phyloP scores from a whole-genome alignment of 30 jellyfish, hydroid and myxozoan genomes.

The Aurelia coerulea region DNA sequence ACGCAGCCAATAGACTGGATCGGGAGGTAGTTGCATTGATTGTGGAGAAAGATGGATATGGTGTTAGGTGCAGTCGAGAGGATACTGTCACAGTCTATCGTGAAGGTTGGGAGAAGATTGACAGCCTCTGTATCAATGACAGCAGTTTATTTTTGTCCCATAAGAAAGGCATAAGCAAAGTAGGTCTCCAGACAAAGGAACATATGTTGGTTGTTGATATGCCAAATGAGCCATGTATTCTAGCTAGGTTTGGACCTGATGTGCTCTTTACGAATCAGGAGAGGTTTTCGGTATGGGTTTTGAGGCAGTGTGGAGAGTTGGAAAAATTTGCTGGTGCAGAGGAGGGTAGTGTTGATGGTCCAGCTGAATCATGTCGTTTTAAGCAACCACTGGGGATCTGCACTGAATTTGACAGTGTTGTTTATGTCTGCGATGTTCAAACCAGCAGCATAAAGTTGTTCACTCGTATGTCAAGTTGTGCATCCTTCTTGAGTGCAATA shows the following conservation, averaged over 20 bases:
- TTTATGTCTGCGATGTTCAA: conserved; percentile 51
- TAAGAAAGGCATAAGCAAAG: background rate
- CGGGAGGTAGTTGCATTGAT: background rate
- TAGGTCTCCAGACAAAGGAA: background rate
- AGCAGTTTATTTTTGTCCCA: background rate
- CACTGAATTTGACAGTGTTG: background rate
- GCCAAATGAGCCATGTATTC: conserved; percentile 23
- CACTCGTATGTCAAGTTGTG: conserved; percentile 37
- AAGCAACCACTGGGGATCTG: conserved; percentile 5
- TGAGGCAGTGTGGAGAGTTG: background rate
- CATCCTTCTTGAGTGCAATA: conserved; percentile 36
- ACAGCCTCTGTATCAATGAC: background rate
- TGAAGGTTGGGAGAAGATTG: conserved; percentile 16
- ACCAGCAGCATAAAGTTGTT: conserved; percentile 36
- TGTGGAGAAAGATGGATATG: conserved; percentile 1
- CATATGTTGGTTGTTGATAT: conserved; percentile 1
- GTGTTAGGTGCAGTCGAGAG: background rate
- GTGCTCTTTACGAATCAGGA: background rate
- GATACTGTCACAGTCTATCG: background rate
- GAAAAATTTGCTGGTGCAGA: background rate
- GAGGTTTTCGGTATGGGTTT: conserved; percentile 5
- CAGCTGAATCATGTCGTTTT: conserved; percentile 4
- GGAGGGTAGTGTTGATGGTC: conserved; percentile 16
- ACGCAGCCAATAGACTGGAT: background rate
- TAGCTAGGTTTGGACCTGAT: background rate